Conservation (phyloP, 2,888 invertebrate species). For the Caenorhabditis japonica region DNA sequence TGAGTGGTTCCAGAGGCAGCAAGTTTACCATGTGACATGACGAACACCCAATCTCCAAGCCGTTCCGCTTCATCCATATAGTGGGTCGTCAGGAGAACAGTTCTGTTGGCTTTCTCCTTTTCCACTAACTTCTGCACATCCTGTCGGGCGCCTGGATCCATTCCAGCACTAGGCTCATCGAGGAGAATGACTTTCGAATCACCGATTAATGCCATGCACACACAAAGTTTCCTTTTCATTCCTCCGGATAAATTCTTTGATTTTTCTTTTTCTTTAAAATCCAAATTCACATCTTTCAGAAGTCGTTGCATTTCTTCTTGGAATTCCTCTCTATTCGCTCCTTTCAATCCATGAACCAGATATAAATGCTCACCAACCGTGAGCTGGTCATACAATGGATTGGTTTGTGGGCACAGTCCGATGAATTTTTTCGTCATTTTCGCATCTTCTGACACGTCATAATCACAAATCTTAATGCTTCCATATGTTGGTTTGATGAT, state of each 20-base stretch:
- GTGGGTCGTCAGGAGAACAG: constrained; percentile 73
- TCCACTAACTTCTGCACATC: constrained; percentile 45
- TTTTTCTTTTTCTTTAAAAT: constrained; percentile 14
- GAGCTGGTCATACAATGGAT: constrained; percentile 64
- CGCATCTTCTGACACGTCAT: constrained; percentile 6
- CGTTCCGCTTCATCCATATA: constrained; percentile 76
- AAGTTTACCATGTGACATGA: constrained; percentile 68
- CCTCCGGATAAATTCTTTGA: constrained; percentile 69
- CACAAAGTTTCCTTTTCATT: constrained; percentile 74
- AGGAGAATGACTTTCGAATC: constrained; percentile 64
- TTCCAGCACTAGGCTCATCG: constrained; percentile 66
- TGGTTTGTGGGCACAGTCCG: constrained; percentile 55
- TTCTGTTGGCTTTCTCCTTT: constrained; percentile 37
- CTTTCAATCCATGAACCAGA: constrained; percentile 55
- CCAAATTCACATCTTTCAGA: constrained; percentile 6
- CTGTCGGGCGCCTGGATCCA: constrained; percentile 45
- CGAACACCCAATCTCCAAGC: constrained; percentile 70
- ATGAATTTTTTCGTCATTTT: constrained; percentile 17
- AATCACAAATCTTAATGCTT: constrained; percentile 14
- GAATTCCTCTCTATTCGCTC: constrained; percentile 1
- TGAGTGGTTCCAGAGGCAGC: constrained; percentile 61
- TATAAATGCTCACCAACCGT: constrained; percentile 68
- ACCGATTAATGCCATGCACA: constrained; percentile 73
- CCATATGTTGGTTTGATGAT: constrained; percentile 12
- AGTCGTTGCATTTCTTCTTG: constrained; percentile 13